Evolutionary conservation across 2,888 invertebrate genomes (phyloP), one percentile per base, ranked within the genome.

Genomic region (Acronicta aceris): DNA sequence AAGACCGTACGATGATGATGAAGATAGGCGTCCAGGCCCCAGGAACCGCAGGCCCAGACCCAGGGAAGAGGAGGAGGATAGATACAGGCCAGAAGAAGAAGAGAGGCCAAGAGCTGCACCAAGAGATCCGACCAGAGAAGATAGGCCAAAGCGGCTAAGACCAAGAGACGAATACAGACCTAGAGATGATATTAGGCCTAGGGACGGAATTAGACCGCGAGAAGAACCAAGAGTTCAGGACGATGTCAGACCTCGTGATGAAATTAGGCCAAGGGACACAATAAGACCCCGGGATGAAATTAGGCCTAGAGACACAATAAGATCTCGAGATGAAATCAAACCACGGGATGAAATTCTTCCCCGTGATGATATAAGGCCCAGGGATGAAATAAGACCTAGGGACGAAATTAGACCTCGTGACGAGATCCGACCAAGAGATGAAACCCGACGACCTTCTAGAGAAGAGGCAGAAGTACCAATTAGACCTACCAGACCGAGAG

Each of bases 1-100:
- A 71, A 85, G 89, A 68, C 87, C 89, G 2, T 89, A 91, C 51
- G 91, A 90, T 4, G 92, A 93, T 2, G 92, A 92, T 9, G 91
- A 89, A 9, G 88, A 90, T 2, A 79, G 85, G 58, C 84, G 88
- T 71, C 89, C 89, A 5, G 82, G 77, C 5, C 79, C 79, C 40
- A 88, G 89, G 60, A 81, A 77, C 15, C 80, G 85, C 0, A 73
- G 90, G 70, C 86, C 86, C 16, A 84, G 89, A 67, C 88, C 90
- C 6, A 81, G 88, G 43, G 91, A 91, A 36, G 90, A 92, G n/a
- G 91, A 89, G 13, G 89, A 88, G 17, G 89, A 89, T 13, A 84
- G 85, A 55, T 87, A 81, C 17, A 79, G 67, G 21, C 73, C 81
- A 43, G 83, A 78, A 27, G 76, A 67, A 47, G 78, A 73, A 66